Evolutionary conservation across 2,797 vertebrate species (phyloP), one percentile per base, ranked within the genome.

Genomic region (Calcarius lapponicus): DNA sequence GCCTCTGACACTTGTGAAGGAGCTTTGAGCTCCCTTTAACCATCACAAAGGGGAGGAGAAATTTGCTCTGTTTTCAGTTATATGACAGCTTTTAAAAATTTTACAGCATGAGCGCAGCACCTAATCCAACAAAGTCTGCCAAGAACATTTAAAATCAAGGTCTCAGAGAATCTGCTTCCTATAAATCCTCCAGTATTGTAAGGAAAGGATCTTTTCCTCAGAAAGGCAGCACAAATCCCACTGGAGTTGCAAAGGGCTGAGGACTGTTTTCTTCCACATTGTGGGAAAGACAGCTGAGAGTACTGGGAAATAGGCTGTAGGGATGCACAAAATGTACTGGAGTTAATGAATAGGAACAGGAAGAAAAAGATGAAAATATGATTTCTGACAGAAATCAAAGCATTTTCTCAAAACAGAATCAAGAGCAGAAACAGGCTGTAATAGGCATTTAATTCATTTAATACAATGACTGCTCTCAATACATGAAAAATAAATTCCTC

Each of bases 61-160:
- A 91, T 81, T 21, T 54, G 16, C 66, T 88, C 86, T 66, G 54
- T 72, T 96, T 92, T 73, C 76, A 86, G 70, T 66, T 93, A 79
- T 31, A 79, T 47, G 80, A 93, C 76, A 93, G 71, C 64, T 85
- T 90, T 88, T 51, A 87, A 96, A 83, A 87, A 60, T 80, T 81
- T 92, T 86, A 92, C 74, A 85, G 83, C 61, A n/a, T 7, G 13
- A 95, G 42, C 0, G 0, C 71, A 71, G 60, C 60, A 73, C 50
- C 83, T 94, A 95, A 95, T 88, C 70, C 74, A 92, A 96, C 82
- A 88, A 95, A 92, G 64, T 31, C 67, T 93, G 57, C 60, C 71
- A 88, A 61, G n/a, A 88, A 84, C 31, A 40, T 67, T 88, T 95
- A 82, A 92, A 90, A 88, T 67, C 80, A 81, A 88, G 57, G 74